Evolutionary conservation across 2,888 invertebrate species (phyloP), one percentile per base, ranked within the genome.

Genomic region (Microchrysa polita): DNA sequence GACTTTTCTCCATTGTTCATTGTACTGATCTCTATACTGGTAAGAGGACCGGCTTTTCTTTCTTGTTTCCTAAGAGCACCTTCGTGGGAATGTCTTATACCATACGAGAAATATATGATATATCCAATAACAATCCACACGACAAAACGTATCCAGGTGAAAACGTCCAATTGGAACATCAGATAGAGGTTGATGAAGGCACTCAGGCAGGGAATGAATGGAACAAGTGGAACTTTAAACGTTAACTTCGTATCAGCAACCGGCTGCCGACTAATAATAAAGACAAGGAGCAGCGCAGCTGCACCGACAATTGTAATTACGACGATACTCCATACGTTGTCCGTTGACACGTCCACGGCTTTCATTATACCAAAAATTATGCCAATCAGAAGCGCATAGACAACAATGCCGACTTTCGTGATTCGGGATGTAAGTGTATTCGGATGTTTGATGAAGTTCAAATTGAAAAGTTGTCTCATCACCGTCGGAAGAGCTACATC

Each of bases 61-160:
- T 55, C 69, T 20, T 40, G 18, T 22, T 65, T 44, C 18, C 16
- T 55, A n/a, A 40, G 22, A 4, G 59, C 52, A 20, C 88, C 87
- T 79, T 93, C 90, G 0, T 87, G 86, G 73, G 96, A 96, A 81
- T 96, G 87, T 53, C 88, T 86, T 73, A 96, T 89, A 59, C 96
- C 96, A 81, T 97, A 97, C 76, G 87, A 83, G 83, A 96, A 93
- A 84, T 97, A 97, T 80, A 97, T 94, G 1, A 90, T 79, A 80
- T 95, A 92, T 88, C 96, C 97, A 75, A 96, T 86, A 7, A 87
- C 81, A 78, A 97, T 88, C 97, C 97, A 97, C 16, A 93, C 88
- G 72, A 88, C 86, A 85, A 97, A 96, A 80, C 96, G 88, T 74
- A 95, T 89, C 97, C 97, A 97, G 1, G 97, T 97, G 80, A 90